Percentiles rank a stretch among this genome's conserved stretches.
Evolutionary conservation across 2,113 vertebrate genomes (phyloP).

Genomic region (Chionomys nivalis): DNA sequence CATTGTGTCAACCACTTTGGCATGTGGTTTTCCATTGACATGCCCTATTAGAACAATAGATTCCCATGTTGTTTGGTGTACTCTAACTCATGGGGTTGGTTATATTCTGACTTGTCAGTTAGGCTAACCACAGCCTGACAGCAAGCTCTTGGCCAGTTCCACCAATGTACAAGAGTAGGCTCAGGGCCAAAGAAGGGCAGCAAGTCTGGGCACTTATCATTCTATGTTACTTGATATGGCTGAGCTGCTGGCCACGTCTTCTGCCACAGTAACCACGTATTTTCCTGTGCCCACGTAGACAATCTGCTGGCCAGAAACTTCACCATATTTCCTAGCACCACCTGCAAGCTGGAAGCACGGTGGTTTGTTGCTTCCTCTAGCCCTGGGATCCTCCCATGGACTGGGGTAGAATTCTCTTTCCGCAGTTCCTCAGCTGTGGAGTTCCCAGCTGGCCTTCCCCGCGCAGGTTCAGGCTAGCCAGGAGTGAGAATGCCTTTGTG

Average conservation of each 20-base stretch:
- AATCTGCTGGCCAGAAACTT: neutral
- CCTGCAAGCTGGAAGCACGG: neutral
- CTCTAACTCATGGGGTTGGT: neutral
- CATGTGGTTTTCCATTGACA: neutral
- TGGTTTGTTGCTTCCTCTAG: neutral
- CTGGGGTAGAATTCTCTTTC: neutral
- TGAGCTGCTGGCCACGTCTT: rapidly evolving
- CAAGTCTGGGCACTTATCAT: neutral
- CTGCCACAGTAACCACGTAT: rapidly evolving
- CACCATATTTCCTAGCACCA: neutral
- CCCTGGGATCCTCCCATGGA: neutral
- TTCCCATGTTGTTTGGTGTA: neutral
- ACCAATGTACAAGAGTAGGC: neutral
- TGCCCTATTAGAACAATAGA: neutral
- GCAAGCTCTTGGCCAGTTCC: neutral
- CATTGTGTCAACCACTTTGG: neutral
- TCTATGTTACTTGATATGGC: neutral
- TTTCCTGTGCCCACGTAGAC: neutral
- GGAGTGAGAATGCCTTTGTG: neutral
- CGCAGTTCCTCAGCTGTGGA: neutral
- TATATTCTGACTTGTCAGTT: neutral
- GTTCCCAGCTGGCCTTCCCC: constrained; percentile 13
- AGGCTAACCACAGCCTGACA: neutral
- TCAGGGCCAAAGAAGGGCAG: neutral
- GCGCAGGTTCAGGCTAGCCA: neutral